phyloP scores from a whole-genome alignment of 64 coral and sea anemone genomes.

The Stichodactyla mertensii region DNA sequence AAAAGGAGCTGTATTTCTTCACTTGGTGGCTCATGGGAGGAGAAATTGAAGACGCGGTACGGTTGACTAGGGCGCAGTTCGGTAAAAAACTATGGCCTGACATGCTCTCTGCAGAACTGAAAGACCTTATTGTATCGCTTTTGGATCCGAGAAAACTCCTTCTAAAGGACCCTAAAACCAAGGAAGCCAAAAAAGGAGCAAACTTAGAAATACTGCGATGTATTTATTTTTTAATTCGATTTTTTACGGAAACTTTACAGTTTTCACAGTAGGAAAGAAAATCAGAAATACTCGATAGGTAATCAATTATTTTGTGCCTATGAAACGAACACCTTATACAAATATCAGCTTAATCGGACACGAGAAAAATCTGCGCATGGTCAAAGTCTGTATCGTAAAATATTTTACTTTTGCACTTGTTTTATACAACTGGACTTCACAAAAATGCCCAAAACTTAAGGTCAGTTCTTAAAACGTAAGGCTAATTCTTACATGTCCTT shows the following conservation, averaged over 20 bases:
- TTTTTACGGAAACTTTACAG: slow-evolving; percentile 62
- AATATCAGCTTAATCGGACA: too few relatives aligned
- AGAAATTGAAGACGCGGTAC: slow-evolving; percentile 85
- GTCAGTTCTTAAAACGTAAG: too few relatives aligned
- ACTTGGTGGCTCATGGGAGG: slow-evolving; percentile 73
- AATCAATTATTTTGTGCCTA: too few relatives aligned
- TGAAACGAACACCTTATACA: too few relatives aligned
- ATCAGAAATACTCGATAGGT: too few relatives aligned
- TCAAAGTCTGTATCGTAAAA: too few relatives aligned
- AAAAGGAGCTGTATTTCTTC: slow-evolving; percentile 58
- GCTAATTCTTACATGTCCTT: too few relatives aligned
- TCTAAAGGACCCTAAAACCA: slow-evolving; percentile 38
- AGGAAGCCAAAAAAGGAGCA: slow-evolving; percentile 45
- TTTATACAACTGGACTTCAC: too few relatives aligned
- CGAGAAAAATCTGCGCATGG: too few relatives aligned
- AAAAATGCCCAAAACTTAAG: too few relatives aligned
- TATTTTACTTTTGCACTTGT: too few relatives aligned
- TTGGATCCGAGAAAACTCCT: slow-evolving; percentile 54
- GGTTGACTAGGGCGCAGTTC: slow-evolving; percentile 71
- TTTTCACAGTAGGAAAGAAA: background rate
- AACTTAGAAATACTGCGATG: slow-evolving; percentile 85
- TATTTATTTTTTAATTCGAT: slow-evolving; percentile 69
- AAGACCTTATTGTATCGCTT: slow-evolving; percentile 50
- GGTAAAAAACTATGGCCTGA: slow-evolving; percentile 91
- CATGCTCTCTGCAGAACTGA: slow-evolving; percentile 46